Evolutionary conservation across 2,113 vertebrate species (phyloP).

Genomic region (Phocoena phocoena): DNA sequence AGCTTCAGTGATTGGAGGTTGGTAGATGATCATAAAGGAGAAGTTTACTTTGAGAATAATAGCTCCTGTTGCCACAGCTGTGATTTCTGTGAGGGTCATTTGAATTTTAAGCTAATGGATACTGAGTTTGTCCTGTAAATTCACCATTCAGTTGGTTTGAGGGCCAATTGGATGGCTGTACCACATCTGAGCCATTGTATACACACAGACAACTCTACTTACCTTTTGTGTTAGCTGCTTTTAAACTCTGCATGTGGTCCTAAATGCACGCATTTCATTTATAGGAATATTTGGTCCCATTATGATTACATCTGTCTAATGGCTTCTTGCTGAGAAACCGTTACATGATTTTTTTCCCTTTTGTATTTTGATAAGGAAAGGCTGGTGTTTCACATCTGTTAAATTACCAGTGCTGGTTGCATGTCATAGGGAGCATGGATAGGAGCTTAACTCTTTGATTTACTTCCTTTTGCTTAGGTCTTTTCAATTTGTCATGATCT

Average conservation of each 20-base stretch:
- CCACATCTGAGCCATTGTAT: slow-evolving; percentile 53
- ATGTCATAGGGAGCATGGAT: not conserved
- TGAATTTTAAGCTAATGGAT: slow-evolving; percentile 68
- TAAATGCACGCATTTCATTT: slow-evolving; percentile 65
- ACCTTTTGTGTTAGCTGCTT: slow-evolving; percentile 70
- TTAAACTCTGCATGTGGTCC: slow-evolving; percentile 61
- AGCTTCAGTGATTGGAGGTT: not conserved
- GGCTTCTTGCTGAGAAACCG: slow-evolving; percentile 72
- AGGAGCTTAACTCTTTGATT: slow-evolving; percentile 35
- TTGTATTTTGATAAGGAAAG: slow-evolving; percentile 62
- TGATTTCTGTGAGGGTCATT: slow-evolving; percentile 47
- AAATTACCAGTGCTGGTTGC: slow-evolving; percentile 31
- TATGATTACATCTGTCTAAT: slow-evolving; percentile 75
- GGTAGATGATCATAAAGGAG: not conserved
- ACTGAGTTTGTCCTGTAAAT: slow-evolving; percentile 58
- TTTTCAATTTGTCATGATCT: slow-evolving; percentile 7
- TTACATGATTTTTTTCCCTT: not conserved
- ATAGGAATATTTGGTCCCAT: slow-evolving; percentile 69
- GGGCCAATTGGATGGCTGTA: slow-evolving; percentile 50
- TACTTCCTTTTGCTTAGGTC: slow-evolving; percentile 20
- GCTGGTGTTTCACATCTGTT: slow-evolving; percentile 58
- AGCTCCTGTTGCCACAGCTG: slow-evolving; percentile 48
- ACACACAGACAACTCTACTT: slow-evolving; percentile 1
- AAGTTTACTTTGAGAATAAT: slow-evolving; percentile 57
- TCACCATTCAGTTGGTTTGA: slow-evolving; percentile 40